A percentile compares a stretch with the other conserved stretches of the same genome.
Evolutionary conservation across 2,797 vertebrate genomes (phyloP).

Genomic region (Notamacropus eugenii): DNA sequence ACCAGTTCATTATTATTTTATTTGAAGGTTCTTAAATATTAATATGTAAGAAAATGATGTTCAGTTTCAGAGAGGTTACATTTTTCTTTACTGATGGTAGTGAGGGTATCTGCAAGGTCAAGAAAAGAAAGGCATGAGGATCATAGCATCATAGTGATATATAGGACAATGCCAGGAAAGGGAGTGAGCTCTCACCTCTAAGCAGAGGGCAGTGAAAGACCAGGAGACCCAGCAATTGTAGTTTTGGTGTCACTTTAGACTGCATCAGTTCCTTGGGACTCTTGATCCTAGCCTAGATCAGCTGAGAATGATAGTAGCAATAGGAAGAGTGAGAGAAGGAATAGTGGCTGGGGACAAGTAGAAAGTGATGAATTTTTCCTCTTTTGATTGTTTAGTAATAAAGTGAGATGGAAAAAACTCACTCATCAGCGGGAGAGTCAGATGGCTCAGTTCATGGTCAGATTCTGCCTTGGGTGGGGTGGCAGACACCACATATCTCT

Average conservation of each 20-base stretch:
- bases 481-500: background rate
- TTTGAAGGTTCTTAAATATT: background rate
- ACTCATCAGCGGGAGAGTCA: background rate
- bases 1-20: background rate
- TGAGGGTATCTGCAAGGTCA: background rate
- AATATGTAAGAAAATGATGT: background rate
- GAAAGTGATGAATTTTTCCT: background rate
- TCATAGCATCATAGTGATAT: background rate
- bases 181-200: background rate
- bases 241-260: background rate
- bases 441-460: background rate
- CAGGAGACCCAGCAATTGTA: background rate
- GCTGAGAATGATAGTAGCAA: background rate
- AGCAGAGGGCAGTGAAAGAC: background rate
- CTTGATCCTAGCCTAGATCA: background rate
- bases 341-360: background rate
- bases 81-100: background rate
- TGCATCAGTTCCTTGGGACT: background rate
- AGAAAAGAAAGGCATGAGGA: background rate
- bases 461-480: background rate
- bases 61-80: background rate
- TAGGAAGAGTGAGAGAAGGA: background rate
- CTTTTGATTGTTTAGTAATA: background rate
- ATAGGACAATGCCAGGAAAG: background rate
- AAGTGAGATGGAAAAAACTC: background rate